Base-by-base conservation (phyloP, 2,888 invertebrate species). In the Perizoma affinitatum region DNA sequence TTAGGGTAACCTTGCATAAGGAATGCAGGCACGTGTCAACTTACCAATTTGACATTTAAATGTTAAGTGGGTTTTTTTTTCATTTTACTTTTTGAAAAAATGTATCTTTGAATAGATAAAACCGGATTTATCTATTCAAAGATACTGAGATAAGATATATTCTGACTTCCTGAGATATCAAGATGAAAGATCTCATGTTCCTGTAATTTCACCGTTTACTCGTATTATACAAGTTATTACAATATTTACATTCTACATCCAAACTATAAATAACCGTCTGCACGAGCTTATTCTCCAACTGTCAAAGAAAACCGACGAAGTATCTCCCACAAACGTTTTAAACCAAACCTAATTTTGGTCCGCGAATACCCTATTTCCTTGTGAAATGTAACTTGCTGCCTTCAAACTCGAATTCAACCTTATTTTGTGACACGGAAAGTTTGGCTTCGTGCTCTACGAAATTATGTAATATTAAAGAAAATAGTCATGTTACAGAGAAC, bases 281-380 rank as follows among this genome's bases (percentile, higher is more conserved):
- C 51, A 40, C 52, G 51, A 66, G 63, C 58, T 67, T 67, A 70
- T 70, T 68, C 58, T 44, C 53, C 33, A 69, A 69, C 70, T 67
- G 66, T 66, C 69, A 66, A 67, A 71, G 63, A 69, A 66, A 65
- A 61, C 65, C 61, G 43, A 43, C 61, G 41, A 65, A 66, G 63
- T 67, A 58, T 60, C 54, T 58, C 51, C 54, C 44, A 54, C 59
- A 54, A 58, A 51, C 61, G 60, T 57, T 65, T 67, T 63, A 59
- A 65, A 65, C 63, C 54, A 61, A 67, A 68, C 60, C 68, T 65
- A 68, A 68, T 68, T 68, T 63, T 49, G 49, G 60, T 54, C 45
- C 58, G 63, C 63, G 65, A 51, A 62, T 61, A 56, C 54, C 38
- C 54, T 45, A 61, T 61, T 54, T 63, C 62, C 60, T 59, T 44